Base-by-base conservation (phyloP, 2,888 invertebrate genomes). In the Amphimallon solstitiale region DNA sequence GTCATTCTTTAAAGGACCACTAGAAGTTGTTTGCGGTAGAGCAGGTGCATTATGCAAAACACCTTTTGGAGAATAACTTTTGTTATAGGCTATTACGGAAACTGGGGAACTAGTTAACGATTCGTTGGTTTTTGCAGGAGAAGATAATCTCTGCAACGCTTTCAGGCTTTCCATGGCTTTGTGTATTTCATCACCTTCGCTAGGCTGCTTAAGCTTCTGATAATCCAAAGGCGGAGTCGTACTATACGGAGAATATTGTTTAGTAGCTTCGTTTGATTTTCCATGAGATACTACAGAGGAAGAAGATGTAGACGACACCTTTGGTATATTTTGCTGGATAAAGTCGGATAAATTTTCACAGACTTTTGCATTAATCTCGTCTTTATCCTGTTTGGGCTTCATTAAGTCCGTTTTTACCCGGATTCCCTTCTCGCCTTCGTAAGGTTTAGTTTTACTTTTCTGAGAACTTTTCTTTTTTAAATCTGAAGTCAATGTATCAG, bases 91-190 rank as follows among this genome's bases (percentile, higher is more conserved):
- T 48, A 82, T 82, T 35, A 82, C 82, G 17, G 81, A 81, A 29
- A 81, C 81, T 2, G 81, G 79, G 0, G 80, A 79, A 67, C 79
- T 76, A 1, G 75, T 74, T 12, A 69, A 65, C 7, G 76, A 72
- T n/a, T 74, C 76, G 35, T 75, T 78, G 12, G 73, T 68, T 67
- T 79, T 79, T 2, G 76, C 74, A 0, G 81, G 80, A 9, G 80
- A 80, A 0, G 81, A 79, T 72, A 82, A 71, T 68, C 82, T 84
- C 70, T 84, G 84, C 45, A 85, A 75, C 49, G 81, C 83, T 71
- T 84, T 84, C 43, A 85, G 75, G 63, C 82, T 81, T 66, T 83
- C 84, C 81, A 84, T 84, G 15, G 84, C 83, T 73, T 83, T 83
- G 65, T 81, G 82, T 45, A 84, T 83, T 69, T 85, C 84, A 35